A percentile compares a stretch with the other conserved stretches of the same genome.
These are phyloP conservation scores for Dendrophyllia cribrosa DNA, from an alignment of 64 coral and sea anemone species.

Conservation along the genomic window DNA sequence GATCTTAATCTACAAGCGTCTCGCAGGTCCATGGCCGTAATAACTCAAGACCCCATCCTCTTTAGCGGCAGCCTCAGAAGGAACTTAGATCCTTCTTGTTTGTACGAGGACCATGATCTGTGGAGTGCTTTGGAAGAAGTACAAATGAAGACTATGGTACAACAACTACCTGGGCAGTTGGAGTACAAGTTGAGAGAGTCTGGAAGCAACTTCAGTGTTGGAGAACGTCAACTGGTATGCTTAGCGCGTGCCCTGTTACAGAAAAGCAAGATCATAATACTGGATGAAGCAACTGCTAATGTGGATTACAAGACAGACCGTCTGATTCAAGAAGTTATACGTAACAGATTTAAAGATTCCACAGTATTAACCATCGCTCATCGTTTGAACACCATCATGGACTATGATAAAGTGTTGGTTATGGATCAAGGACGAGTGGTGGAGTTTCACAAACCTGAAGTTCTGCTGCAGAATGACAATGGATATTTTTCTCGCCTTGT, in stretches of 20 bases:
- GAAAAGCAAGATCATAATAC: constrained; percentile 55
- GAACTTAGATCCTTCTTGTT: constrained; percentile 64
- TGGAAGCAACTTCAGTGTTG: constrained; percentile 56
- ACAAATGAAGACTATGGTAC: constrained; percentile 55
- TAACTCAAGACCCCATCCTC: constrained; percentile 72
- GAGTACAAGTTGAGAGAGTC: constrained; percentile 60
- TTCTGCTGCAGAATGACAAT: constrained; percentile 21
- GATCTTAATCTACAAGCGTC: constrained; percentile 42
- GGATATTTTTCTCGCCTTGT: constrained; percentile 61
- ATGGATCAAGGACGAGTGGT: constrained; percentile 62
- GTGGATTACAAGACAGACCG: constrained; percentile 60
- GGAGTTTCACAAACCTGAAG: constrained; percentile 53
- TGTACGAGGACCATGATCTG: constrained; percentile 26
- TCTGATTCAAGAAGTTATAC: constrained; percentile 56
- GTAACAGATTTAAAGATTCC: constrained; percentile 42
- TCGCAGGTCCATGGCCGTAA: constrained; percentile 62
- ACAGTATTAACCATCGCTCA: constrained; percentile 75
- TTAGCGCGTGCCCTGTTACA: constrained; percentile 62
- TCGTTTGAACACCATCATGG: constrained; percentile 74
- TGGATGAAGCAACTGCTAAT: constrained; percentile 75
- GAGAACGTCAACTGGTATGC: constrained; percentile 63
- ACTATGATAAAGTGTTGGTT: constrained; percentile 66
- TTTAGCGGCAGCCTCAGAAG: constrained; percentile 68
- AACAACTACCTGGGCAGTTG: constrained; percentile 34
- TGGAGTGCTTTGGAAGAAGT: constrained; percentile 71